Evolutionary conservation across 2,797 vertebrate genomes (phyloP), one percentile per base, ranked within the genome.

Genomic region (Hippoglossus hippoglossus): DNA sequence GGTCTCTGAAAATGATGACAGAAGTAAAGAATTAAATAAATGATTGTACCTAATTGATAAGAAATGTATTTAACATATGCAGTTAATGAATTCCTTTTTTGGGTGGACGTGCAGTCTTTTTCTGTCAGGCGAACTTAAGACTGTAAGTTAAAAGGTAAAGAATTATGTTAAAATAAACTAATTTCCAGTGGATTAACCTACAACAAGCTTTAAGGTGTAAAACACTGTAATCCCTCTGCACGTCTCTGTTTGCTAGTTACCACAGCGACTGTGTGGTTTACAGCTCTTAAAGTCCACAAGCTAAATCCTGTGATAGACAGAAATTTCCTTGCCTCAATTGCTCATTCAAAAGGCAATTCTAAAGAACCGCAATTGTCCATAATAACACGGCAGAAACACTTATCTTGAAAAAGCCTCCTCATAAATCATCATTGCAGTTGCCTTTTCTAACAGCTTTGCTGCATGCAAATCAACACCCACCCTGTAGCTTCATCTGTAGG

Each of bases 381-480:
- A 47, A 66, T 36, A 56, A 47, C 58, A 57, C 41, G 53, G 62
- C 72, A 68, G 77, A 28, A 50, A 41, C 62, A 63, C 53, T 56
- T 44, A 71, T 55, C 50, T 65, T 49, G 24, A 36, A 74, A 74
- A 67, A 58, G 22, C 63, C 39, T 55, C 50, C 52, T 61, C 46
- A 72, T 60, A 52, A 71, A 64, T 79, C 36, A 73, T 50, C 0
- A 8, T 71, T 75, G 79, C 12, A 63, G 22, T 58, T 75, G 56
- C 46, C 55, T 67, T 74, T 56, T 56, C 34, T 71, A 25, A 63
- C 46, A 44, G 11, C 22, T 73, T 31, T 15, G 46, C 36, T 63
- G 61, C 47, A 54, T 34, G 44, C 49, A 85, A 57, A 79, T 70
- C 25, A 75, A 68, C 81, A 75, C 21, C 62, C 44, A 67, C 70